Evolutionary conservation across 2,113 vertebrate species (phyloP), one percentile per base, ranked within the genome.

Genomic region (Melanotaenia duboulayi): DNA sequence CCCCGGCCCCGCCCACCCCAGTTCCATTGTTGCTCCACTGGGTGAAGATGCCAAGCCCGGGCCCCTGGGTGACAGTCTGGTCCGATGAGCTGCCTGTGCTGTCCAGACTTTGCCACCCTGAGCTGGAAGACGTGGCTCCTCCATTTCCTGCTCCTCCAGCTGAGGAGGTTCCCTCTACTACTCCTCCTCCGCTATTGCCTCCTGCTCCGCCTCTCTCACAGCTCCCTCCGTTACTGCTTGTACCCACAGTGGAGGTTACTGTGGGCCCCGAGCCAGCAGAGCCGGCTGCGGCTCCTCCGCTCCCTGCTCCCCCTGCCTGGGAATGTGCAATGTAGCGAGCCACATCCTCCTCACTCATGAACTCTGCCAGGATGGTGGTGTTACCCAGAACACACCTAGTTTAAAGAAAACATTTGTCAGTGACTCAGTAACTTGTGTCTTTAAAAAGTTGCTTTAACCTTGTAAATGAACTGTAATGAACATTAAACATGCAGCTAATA

Each of bases 291-390:
- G 54, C 65, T 54, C 86, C 90, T 49, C 83, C 82, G 39, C 80
- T 90, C 35, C 90, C 89, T 8, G 86, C 87, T 65, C 89, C 92
- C 85, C 91, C 93, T n/a, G 92, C 84, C 84, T 95, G 94, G 92
- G 93, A 94, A 96, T 98, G 97, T 94, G 97, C 95, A 96, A 99
- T 95, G 93, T 99, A 99, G 81, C 97, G 97, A 92, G 96, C 96
- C 80, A 99, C 98, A 82, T 99, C 97, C 81, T 99, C 98, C 74
- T 99, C 98, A 19, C 97, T 99, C 85, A 98, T 96, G 93, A 99
- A 99, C 95, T 99, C 97, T 54, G 97, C 97, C 93, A 99, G 92
- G 93, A 99, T 99, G 94, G 98, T 99, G 94, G 98, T 99, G 93
- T 99, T 99, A 90, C 98, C 98, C 94, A 99, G 95, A 93, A 99